phyloP scores from a whole-genome alignment of 2,797 vertebrate species.

The Spinus pinus region DNA sequence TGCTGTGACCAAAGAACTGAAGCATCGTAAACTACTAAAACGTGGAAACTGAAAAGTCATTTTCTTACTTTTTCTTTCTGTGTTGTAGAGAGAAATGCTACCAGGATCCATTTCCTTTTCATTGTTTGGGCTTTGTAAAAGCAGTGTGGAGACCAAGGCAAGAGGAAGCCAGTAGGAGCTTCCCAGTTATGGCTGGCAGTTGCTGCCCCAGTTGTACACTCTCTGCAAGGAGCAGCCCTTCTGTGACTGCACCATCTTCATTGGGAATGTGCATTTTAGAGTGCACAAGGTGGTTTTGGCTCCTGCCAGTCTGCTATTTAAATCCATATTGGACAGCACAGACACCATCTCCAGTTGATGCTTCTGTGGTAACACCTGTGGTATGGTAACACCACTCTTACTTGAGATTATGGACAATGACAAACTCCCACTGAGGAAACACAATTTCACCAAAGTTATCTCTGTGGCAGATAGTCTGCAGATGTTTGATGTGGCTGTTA shows the following conservation, averaged over 20 bases:
- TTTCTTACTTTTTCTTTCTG: not conserved
- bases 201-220: slow-evolving; percentile 85
- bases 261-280: slow-evolving; percentile 78
- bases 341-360: slow-evolving; percentile 87
- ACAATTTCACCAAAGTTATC: slow-evolving; percentile 85
- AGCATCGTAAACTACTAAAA: not conserved
- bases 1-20: not conserved
- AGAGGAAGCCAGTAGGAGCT: slow-evolving; percentile 69
- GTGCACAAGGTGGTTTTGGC: slow-evolving; percentile 88
- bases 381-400: slow-evolving; percentile 65
- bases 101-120: not conserved
- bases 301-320: slow-evolving; percentile 89
- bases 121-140: not conserved
- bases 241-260: slow-evolving; percentile 87
- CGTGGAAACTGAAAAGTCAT: not conserved
- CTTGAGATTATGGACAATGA: slow-evolving; percentile 88
- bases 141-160: not conserved
- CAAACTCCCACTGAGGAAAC: slow-evolving; percentile 84
- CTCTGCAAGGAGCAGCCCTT: slow-evolving; percentile 85
- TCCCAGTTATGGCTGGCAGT: slow-evolving; percentile 84
- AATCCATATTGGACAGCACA: slow-evolving; percentile 81
- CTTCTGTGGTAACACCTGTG: slow-evolving; percentile 78
- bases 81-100: not conserved
- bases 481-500: slow-evolving; percentile 89
- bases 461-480: slow-evolving; percentile 87